Evolutionary conservation across 2,797 vertebrate species (phyloP), one percentile per base, ranked within the genome.

Genomic region (Fistularia commersonii): DNA sequence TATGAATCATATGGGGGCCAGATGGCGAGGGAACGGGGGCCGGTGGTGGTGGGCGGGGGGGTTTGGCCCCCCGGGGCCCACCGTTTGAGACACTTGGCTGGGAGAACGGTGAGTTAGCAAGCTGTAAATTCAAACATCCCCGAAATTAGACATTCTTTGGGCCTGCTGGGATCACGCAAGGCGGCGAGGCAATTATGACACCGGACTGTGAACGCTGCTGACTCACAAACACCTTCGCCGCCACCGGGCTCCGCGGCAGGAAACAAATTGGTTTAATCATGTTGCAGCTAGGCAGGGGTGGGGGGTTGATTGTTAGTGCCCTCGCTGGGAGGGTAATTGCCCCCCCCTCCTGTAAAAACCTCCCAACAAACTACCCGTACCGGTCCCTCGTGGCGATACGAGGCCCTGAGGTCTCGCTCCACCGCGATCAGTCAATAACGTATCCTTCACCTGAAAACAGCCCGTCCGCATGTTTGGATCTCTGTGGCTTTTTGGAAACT

Each of bases 291-390:
- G 23, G 23, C 23, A 64, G 63, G 33, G 61, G 70, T 64, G 63
- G 33, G 61, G 70, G 66, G 68, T 67, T 74, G 70, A 76, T 77
- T 73, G 79, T 71, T 67, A 64, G 75, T 48, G 64, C 50, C 67
- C 79, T 66, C 84, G 78, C 78, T 80, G 82, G 31, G 65, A 35
- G 77, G 72, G 75, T 81, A 81, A 87, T 82, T 85, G 78, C 75
- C 75, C 65, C 64, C 66, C 77, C 73, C 74, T 82, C 84, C 77
- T 66, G 57, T 69, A 87, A 83, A 88, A 89, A 57, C 33, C 71
- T 80, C 64, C 53, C 73, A 69, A 82, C 75, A 74, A 84, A 77
- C 83, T 81, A 38, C 3, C 4, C 38, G 38, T 5, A n/a, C n/a
- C n/a, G n/a, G n/a, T n/a, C n/a, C n/a, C 23, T 23, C 23, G 23